These are phyloP conservation scores for Labia minor DNA, from an alignment of 2,888 invertebrate genomes.

Conservation along the genomic window DNA sequence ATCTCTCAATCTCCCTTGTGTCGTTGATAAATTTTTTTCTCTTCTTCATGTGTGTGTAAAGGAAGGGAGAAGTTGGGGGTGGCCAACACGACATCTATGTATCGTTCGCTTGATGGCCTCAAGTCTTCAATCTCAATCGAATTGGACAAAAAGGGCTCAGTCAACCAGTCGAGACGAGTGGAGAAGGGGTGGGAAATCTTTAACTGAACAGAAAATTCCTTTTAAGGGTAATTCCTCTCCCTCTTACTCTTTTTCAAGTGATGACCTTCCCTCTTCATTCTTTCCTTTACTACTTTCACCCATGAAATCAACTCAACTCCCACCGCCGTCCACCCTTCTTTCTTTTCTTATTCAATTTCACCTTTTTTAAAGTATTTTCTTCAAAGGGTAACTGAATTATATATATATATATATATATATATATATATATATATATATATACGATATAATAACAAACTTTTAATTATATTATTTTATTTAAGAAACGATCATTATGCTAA, in stretches of 20 bases:
- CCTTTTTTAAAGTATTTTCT: neutral
- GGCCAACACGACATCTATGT: too few relatives aligned
- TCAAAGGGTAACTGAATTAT: too few relatives aligned
- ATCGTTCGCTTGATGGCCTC: neutral
- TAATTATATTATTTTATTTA: too few relatives aligned
- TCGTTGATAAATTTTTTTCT: too few relatives aligned
- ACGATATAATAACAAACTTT: too few relatives aligned
- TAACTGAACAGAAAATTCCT: neutral
- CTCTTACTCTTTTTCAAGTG: neutral
- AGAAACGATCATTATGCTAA: too few relatives aligned
- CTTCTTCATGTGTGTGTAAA: too few relatives aligned
- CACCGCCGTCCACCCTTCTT: neutral
- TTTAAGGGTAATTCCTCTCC: neutral
- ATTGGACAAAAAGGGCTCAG: neutral
- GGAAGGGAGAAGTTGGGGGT: too few relatives aligned
- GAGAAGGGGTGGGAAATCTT: neutral
- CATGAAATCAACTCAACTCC: conserved; percentile 14
- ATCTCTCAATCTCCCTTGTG: too few relatives aligned
- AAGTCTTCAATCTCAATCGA: conserved; percentile 13
- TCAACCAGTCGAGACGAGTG: too few relatives aligned
- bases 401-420: too few relatives aligned
- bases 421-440: too few relatives aligned
- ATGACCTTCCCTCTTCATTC: neutral
- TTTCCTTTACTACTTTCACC: neutral
- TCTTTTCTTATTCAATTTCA: neutral